Percentiles rank a stretch among this genome's conserved stretches.
These are phyloP conservation scores for Microplitis mediator DNA, from an alignment of 1,140 invertebrate species.

Conservation along the genomic window DNA sequence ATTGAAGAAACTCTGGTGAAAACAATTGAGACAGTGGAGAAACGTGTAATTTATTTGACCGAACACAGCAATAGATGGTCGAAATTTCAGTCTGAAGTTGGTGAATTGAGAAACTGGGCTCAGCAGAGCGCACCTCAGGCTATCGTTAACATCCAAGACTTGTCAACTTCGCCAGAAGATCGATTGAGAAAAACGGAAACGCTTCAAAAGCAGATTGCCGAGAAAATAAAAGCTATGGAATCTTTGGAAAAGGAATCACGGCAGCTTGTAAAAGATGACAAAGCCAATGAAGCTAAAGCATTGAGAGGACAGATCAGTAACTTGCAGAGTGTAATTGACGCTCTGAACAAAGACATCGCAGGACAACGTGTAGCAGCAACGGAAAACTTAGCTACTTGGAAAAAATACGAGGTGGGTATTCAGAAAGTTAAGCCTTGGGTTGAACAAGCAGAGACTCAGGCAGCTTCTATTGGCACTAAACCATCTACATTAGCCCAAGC, in stretches of 20 bases:
- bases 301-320: slow-evolving; percentile 72
- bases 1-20: slow-evolving; percentile 78
- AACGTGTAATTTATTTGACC: slow-evolving; percentile 80
- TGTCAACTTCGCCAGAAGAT: slow-evolving; percentile 78
- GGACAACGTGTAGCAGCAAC: slow-evolving; percentile 74
- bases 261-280: slow-evolving; percentile 71
- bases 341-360: slow-evolving; percentile 73
- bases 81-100: slow-evolving; percentile 74
- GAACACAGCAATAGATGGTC: slow-evolving; percentile 82
- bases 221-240: slow-evolving; percentile 76
- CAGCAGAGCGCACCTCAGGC: slow-evolving; percentile 76
- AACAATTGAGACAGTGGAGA: slow-evolving; percentile 77
- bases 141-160: slow-evolving; percentile 74
- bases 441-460: slow-evolving; percentile 81
- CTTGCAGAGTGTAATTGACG: slow-evolving; percentile 71
- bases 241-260: slow-evolving; percentile 77
- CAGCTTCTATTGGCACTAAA: slow-evolving; percentile 71
- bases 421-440: slow-evolving; percentile 87
- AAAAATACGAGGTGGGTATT: slow-evolving; percentile 80
- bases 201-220: slow-evolving; percentile 71
- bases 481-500: slow-evolving; percentile 81
- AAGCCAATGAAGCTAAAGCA: slow-evolving; percentile 71
- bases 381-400: slow-evolving; percentile 82
- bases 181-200: slow-evolving; percentile 72
- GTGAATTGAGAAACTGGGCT: slow-evolving; percentile 74